phyloP scores from a whole-genome alignment of 2,888 invertebrate genomes.

The Pseudococcus longispinus region DNA sequence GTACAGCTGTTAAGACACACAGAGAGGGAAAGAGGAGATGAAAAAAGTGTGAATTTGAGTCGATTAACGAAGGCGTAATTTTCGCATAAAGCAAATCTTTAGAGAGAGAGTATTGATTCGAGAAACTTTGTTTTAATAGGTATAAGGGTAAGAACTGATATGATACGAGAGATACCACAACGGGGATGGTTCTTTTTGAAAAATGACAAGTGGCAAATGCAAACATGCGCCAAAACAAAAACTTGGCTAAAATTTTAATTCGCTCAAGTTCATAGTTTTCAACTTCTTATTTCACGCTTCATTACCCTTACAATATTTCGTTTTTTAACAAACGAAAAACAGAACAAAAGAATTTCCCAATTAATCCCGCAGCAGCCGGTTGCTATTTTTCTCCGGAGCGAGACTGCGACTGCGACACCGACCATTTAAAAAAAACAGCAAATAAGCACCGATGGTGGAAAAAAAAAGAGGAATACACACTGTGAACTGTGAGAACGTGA shows the following conservation, averaged over 20 bases:
- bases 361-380: constrained; percentile 13
- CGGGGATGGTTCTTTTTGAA: not conserved
- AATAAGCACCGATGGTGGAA: not conserved
- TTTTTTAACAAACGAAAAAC: not conserved
- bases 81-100: not conserved
- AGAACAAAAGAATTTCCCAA: constrained; percentile 23
- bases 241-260: constrained; percentile 25
- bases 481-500: constrained; percentile 76
- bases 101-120: not conserved
- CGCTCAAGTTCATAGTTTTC: not conserved
- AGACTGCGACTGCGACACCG: not conserved
- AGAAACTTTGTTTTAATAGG: not conserved
- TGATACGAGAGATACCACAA: not conserved
- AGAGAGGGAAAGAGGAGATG: not conserved
- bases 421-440: not conserved
- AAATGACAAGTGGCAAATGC: constrained; percentile 35
- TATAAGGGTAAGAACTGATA: not conserved
- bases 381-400: not conserved
- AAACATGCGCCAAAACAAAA: constrained; percentile 18
- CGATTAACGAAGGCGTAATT: not conserved
- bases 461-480: constrained; percentile 66
- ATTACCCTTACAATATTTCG: not conserved
- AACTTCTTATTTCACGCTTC: constrained; percentile 5
- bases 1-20: constrained; percentile 73
- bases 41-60: not conserved